Percentiles rank a stretch among this genome's conserved stretches.
phyloP scores from a whole-genome alignment of 2,113 vertebrate species.

The Dicrurus megarhynchus region DNA sequence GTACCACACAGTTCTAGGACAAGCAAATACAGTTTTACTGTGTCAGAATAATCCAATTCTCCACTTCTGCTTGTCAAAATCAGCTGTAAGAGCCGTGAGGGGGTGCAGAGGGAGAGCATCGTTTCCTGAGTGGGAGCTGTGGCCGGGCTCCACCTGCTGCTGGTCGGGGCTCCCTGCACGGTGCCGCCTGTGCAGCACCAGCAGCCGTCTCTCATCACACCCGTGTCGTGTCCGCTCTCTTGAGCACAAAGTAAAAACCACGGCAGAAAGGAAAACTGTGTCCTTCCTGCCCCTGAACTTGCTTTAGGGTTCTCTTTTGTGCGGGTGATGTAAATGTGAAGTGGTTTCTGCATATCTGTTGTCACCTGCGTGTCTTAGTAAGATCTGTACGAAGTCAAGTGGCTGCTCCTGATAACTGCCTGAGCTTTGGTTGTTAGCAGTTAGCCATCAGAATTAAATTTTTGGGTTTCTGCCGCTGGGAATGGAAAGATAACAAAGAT shows the following conservation, averaged over 20 bases:
- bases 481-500: background rate
- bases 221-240: too few relatives aligned
- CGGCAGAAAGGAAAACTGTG: background rate
- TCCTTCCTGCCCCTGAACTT: background rate
- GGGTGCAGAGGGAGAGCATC: accelerated
- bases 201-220: accelerated
- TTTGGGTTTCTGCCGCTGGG: background rate
- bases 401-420: background rate
- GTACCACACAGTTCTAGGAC: background rate
- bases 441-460: background rate
- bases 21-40: background rate
- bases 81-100: background rate
- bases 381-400: accelerated
- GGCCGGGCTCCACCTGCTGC: conserved; percentile 49
- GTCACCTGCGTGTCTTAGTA: background rate
- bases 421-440: background rate
- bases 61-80: background rate
- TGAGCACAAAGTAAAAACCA: background rate
- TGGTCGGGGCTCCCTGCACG: background rate
- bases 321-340: background rate
- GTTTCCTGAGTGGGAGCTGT: background rate
- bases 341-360: background rate
- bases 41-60: background rate
- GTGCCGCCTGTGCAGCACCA: accelerated
- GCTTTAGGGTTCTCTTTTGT: background rate